phyloP scores from a whole-genome alignment of 1,140 invertebrate genomes.

The Drosophila neocordata region DNA sequence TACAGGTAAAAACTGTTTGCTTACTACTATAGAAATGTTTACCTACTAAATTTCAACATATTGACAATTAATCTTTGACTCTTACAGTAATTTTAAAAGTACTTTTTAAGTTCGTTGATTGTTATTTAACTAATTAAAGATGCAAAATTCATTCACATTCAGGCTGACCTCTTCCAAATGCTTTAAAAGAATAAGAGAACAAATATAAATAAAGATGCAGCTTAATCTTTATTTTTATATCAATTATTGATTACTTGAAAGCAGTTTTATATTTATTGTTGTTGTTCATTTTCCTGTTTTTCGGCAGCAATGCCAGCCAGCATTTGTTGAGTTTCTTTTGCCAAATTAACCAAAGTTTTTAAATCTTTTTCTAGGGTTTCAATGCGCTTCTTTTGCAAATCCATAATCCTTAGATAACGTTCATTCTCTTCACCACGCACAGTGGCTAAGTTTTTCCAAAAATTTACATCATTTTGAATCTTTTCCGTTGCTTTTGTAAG shows the following conservation, averaged over 20 bases:
- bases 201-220: no score
- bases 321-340: conserved; percentile 50
- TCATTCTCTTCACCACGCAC: conserved; percentile 22
- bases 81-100: no score
- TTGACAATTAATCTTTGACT: no score
- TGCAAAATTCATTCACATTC: no score
- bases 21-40: no score
- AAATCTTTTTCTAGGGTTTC: conserved; percentile 40
- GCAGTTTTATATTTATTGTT: conserved; percentile 8
- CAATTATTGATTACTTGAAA: neutral
- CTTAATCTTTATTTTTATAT: no score
- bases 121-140: no score
- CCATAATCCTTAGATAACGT: conserved; percentile 34
- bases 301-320: conserved; percentile 33
- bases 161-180: no score
- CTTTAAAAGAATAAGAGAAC: no score
- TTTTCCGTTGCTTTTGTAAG: neutral
- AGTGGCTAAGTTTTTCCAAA: conserved; percentile 52
- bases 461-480: conserved; percentile 14
- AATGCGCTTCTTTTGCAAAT: conserved; percentile 42
- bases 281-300: neutral
- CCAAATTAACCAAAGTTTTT: conserved; percentile 33
- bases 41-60: no score
- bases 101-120: no score
- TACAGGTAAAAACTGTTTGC: no score